A percentile compares a stretch with the other conserved stretches of the same genome.
Evolutionary conservation across 1,140 invertebrate species (phyloP).

Genomic region (Temnothorax curvispinosus): DNA sequence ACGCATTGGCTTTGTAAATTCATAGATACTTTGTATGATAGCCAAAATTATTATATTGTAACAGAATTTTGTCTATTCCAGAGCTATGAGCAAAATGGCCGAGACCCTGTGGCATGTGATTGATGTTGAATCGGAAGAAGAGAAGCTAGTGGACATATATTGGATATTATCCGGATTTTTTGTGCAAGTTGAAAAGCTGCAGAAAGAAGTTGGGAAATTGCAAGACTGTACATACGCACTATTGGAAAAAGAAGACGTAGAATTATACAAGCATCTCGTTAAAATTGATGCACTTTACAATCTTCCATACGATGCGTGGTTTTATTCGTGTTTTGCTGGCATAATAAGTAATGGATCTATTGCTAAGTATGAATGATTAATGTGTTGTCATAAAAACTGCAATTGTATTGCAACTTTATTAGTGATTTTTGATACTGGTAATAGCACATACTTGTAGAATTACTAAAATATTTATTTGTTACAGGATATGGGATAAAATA

Average conservation of each 20-base stretch:
- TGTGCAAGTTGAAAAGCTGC: conserved; percentile 88
- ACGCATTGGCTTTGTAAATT: background rate
- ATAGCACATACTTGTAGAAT: conserved; percentile 11
- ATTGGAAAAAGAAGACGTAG: conserved; percentile 90
- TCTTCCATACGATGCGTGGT: conserved; percentile 91
- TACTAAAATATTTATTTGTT: conserved; percentile 76
- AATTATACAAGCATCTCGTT: conserved; percentile 88
- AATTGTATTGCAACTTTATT: background rate
- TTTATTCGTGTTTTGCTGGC: conserved; percentile 92
- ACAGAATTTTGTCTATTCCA: conserved; percentile 78
- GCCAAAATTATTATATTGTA: background rate
- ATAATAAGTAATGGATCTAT: conserved; percentile 91
- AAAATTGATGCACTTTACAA: conserved; percentile 87
- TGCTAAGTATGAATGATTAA: conserved; percentile 87
- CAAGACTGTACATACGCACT: conserved; percentile 89
- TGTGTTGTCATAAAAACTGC: conserved; percentile 8
- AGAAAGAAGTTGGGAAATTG: conserved; percentile 88
- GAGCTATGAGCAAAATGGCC: conserved; percentile 88
- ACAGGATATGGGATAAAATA: conserved; percentile 95
- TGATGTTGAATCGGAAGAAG: conserved; percentile 86
- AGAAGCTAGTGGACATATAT: conserved; percentile 89
- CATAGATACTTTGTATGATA: background rate
- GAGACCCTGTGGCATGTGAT: conserved; percentile 89
- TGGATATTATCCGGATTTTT: conserved; percentile 92
- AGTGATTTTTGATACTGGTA: conserved; percentile 17